Evolutionary conservation across 2,888 invertebrate genomes (phyloP).

Genomic region (Calameuta pallipes): DNA sequence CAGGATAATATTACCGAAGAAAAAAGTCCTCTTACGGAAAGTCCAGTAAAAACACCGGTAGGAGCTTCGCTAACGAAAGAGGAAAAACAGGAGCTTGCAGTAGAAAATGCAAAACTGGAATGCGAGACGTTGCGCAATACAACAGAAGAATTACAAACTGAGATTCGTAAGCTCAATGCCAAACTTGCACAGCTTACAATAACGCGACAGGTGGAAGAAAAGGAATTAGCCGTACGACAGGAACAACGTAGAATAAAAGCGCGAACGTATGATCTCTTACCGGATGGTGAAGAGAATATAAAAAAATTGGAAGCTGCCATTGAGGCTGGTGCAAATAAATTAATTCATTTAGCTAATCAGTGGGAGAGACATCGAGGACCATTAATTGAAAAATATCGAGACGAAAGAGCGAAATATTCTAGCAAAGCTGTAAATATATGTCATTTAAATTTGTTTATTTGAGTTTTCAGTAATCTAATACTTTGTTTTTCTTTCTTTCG

Average conservation of each 20-base stretch:
- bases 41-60: background rate
- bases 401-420: constrained; percentile 60
- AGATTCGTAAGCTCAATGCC: constrained; percentile 53
- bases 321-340: constrained; percentile 72
- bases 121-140: constrained; percentile 53
- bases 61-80: constrained; percentile 21
- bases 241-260: constrained; percentile 69
- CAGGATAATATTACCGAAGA: constrained; percentile 12
- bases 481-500: background rate
- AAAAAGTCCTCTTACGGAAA: constrained; percentile 12
- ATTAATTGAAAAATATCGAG: constrained; percentile 72
- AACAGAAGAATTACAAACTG: constrained; percentile 56
- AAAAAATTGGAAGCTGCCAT: constrained; percentile 71
- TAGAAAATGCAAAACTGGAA: constrained; percentile 61
- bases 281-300: constrained; percentile 73
- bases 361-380: constrained; percentile 81
- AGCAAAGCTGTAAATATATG: constrained; percentile 63
- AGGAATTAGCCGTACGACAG: constrained; percentile 62
- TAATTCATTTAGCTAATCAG: constrained; percentile 74
- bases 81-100: constrained; percentile 51
- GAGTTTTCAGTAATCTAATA: background rate
- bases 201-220: constrained; percentile 61
- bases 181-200: constrained; percentile 51
- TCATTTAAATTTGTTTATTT: background rate
- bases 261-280: constrained; percentile 74